A percentile compares a stretch with the other conserved stretches of the same genome.
These are phyloP conservation scores for Diceros bicornis DNA, from an alignment of 2,797 vertebrate genomes.

Conservation along the genomic window DNA sequence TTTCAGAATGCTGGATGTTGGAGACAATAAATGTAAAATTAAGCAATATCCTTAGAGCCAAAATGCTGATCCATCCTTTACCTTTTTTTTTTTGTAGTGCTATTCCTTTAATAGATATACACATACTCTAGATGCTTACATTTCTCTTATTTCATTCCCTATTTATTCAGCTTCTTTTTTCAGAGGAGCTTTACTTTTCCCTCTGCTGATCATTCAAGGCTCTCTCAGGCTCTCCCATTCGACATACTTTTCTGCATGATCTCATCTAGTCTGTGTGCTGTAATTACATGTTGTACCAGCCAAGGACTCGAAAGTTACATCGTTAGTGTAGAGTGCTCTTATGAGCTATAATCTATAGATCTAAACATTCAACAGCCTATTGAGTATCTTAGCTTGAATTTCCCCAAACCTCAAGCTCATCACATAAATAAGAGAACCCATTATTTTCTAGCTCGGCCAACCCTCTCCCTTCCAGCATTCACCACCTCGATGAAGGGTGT, in stretches of 20 bases:
- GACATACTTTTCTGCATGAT: neutral
- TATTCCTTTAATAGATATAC: neutral
- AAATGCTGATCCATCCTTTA: neutral
- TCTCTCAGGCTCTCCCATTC: neutral
- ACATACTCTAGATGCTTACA: neutral
- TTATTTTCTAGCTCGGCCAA: neutral
- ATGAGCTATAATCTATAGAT: neutral
- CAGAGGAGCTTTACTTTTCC: neutral
- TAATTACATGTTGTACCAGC: neutral
- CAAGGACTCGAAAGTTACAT: neutral
- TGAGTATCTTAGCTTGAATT: neutral
- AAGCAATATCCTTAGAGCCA: neutral
- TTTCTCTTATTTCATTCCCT: neutral
- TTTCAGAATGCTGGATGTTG: neutral
- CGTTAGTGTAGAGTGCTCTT: neutral
- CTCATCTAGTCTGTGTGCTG: neutral
- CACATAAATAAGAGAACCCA: neutral
- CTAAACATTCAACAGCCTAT: neutral
- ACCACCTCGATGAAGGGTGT: neutral
- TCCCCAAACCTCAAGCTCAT: neutral
- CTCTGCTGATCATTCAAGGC: neutral
- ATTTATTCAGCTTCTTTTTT: neutral
- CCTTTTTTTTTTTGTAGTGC: neutral
- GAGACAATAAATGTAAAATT: constrained; percentile 18
- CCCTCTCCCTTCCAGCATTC: neutral